Evolutionary conservation across 1,140 invertebrate species (phyloP), one percentile per base, ranked within the genome.

Genomic region (Drosophila tsacasi): DNA sequence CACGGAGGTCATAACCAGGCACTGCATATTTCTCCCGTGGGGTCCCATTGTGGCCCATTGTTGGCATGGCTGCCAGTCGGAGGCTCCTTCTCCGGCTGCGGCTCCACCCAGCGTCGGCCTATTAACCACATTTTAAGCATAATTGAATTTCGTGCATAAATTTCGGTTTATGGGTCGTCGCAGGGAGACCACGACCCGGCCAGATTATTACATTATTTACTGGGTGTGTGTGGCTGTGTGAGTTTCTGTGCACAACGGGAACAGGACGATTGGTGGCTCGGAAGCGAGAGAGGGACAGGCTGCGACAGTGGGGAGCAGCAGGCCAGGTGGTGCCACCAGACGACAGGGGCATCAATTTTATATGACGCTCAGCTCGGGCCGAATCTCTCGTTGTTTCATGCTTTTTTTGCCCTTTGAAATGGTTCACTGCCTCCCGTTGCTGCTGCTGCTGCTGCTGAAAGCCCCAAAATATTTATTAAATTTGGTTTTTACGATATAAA

Each of bases 161-260:
- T 89, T 89, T 89, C 75, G 77, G 84, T 89, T 89, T 89, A 89
- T 89, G 84, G 85, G 84, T 71, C 67, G 71, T 73, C 78, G 78
- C 78, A 59, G 77, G 69, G 84, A 86, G 83, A 89, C 84, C 84
- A 89, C 74, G 74, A 75, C 81, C 83, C 52, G 75, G 60, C 68
- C 84, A 89, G 84, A 89, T 89, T 89, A 89, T 89, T 89, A 89
- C 84, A 89, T 89, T 89, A 89, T 89, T 89, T 89, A 89, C 84
- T 89, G 84, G 59, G 76, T 79, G 67, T 74, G 50, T 65, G 50
- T 39, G 52, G 25, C 10, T 23, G 25, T 27, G 32, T 54, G 46
- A 61, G 50, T 52, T 40, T 23, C 32, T 55, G 52, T 57, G 54
- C 54, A 47, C 7, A 35, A 27, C 27, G 25, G 25, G 64, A 50